Evolutionary conservation across 2,113 vertebrate species (phyloP), one percentile per base, ranked within the genome.

Genomic region (Elachura formosa): DNA sequence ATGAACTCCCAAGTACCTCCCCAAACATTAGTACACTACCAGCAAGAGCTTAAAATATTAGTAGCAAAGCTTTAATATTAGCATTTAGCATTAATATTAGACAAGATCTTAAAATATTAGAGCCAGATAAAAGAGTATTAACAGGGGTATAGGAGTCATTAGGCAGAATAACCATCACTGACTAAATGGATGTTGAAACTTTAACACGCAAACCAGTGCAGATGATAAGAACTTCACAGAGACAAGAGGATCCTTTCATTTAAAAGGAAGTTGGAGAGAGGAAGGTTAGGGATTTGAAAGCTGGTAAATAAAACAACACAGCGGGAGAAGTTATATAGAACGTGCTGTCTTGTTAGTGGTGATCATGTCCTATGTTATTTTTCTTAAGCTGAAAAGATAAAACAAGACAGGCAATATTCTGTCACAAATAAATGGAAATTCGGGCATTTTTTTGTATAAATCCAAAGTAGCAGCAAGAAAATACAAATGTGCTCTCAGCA

Each of bases 301-400:
- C 84, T 92, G 92, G 94, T 97, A 97, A 95, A 97, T 97, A 97
- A 97, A 96, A 97, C 95, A 96, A 96, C 95, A 96, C 75, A 95
- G 94, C 4, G 0, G 87, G 84, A 64, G 87, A 94, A 96, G 90
- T 96, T 84, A 92, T 73, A 93, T 62, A 74, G 94, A 96, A 90
- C 25, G 75, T 95, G 86, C 84, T 72, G 59, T 86, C 95, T 96
- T 88, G 74, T 96, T 96, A 97, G 86, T 58, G 72, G 90, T 10
- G 48, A 96, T 95, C 93, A 45, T 63, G 68, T 90, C 88, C 89
- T 59, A 19, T 93, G 93, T 80, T 96, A 86, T 96, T 90, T 97
- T 92, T 93, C 94, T 86, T 93, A 95, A 90, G 90, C 66, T 94
- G 90, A 76, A 84, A 95, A 92, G 91, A 96, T 94, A 93, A 97